Base-by-base conservation (phyloP, 2,888 invertebrate species). In the Busseola fusca region DNA sequence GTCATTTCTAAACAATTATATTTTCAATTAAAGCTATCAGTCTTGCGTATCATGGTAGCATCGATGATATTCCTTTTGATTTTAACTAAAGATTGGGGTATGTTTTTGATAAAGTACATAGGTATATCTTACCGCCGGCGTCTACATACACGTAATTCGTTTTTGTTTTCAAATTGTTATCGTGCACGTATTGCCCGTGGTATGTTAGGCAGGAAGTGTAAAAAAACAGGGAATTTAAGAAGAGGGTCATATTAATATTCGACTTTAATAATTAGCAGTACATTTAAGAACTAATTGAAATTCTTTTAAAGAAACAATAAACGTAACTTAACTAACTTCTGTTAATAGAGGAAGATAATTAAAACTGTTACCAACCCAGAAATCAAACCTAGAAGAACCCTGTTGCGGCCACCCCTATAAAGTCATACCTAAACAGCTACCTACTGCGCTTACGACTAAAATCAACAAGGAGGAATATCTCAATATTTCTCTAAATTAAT, bases 1-100 rank as follows among this genome's bases (percentile, higher is more conserved):
- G 3, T 3, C 12, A 1, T 56, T 60, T 7, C 2, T 9, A 27
- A 52, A 30, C 3, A 14, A 18, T n/a, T 58, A 62, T 45, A 59
- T 71, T 64, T 74, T 64, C n/a, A 72, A 71, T 71, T 25, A 48
- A 25, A 42, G 21, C 52, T 72, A 82, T 78, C 80, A 69, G 40
- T n/a, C 12, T 34, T 74, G 84, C 83, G 84, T 84, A 86, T 86
- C 78, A 50, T 83, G 79, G 86, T 85, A 85, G 84, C 86, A 78
- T 79, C 78, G 78, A 81, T 83, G 65, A 79, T 78, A 78, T 76
- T 78, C 76, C 60, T 58, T 84, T 74, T 78, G 86, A 86, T 86
- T 84, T 74, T 58, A 69, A 74, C 63, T 78, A 76, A 57, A 78
- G 83, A 85, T 34, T 34, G 2, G 7, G 12, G 54, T 65, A 30